phyloP scores from a whole-genome alignment of 1,140 invertebrate genomes.

The Temnothorax nylanderi region DNA sequence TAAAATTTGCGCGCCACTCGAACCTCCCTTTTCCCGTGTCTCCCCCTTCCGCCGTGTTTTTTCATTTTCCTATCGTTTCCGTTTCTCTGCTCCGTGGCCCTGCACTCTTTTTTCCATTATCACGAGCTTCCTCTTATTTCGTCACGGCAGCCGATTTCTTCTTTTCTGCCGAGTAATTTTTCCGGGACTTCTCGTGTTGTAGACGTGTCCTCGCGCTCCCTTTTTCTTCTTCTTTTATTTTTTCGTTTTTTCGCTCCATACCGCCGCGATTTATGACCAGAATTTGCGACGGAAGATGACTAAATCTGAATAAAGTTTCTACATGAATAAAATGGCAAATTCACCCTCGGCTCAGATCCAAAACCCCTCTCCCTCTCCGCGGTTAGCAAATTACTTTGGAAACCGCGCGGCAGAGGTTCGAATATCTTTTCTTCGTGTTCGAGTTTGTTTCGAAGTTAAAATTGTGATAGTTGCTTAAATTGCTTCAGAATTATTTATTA shows the following conservation, averaged over 20 bases:
- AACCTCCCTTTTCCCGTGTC: not conserved
- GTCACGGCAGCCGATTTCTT: slow-evolving; percentile 26
- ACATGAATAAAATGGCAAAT: slow-evolving; percentile 42
- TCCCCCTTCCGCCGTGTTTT: not conserved
- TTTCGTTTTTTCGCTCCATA: not conserved
- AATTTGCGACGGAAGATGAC: slow-evolving; percentile 22
- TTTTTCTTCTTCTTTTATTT: not conserved
- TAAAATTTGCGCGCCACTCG: slow-evolving; percentile 53
- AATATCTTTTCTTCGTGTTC: slow-evolving; percentile 31
- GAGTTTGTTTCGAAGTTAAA: slow-evolving; percentile 32
- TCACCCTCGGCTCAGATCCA: not conserved
- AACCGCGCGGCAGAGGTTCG: slow-evolving; percentile 13
- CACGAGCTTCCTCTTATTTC: not conserved
- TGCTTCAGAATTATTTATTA: slow-evolving; percentile 10
- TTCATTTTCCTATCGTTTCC: slow-evolving; percentile 1
- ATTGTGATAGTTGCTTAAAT: slow-evolving; percentile 10
- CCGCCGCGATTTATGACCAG: slow-evolving; percentile 19
- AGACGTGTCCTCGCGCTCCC: not conserved
- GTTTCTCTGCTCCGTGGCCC: not conserved
- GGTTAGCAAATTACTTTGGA: slow-evolving; percentile 34
- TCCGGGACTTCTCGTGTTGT: not conserved
- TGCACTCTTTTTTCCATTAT: not conserved
- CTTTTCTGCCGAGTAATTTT: slow-evolving; percentile 13
- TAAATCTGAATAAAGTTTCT: slow-evolving; percentile 50
- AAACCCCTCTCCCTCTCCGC: not conserved